Conservation (phyloP, 2,888 invertebrate species). For the Orthonychiurus folsomi region DNA sequence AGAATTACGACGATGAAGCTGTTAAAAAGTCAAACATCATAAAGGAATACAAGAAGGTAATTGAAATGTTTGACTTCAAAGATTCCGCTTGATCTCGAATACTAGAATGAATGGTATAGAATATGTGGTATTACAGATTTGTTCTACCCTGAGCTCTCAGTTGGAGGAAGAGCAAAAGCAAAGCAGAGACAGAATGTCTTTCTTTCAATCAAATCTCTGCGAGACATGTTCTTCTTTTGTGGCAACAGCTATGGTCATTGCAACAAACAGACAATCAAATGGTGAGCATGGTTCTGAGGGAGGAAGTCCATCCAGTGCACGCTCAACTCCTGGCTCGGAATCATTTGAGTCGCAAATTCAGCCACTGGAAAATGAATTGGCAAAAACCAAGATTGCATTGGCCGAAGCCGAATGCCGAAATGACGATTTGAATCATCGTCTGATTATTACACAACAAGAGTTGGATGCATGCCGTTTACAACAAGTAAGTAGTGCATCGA, state of each 20-base stretch:
- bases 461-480: conserved; percentile 25
- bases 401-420: conserved; percentile 88
- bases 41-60: conserved; percentile 76
- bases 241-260: conserved; percentile 32
- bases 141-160: conserved; percentile 51
- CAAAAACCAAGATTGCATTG: conserved; percentile 90
- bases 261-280: conserved; percentile 20
- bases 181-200: conserved; percentile 30
- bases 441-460: conserved; percentile 25
- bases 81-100: too few relatives aligned
- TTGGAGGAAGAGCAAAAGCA: conserved; percentile 35
- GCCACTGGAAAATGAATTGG: conserved; percentile 88
- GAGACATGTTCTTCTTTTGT: conserved; percentile 32
- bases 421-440: conserved; percentile 34
- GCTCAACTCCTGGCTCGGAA: conserved; percentile 8
- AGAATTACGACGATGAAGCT: conserved; percentile 62
- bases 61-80: conserved; percentile 42
- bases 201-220: conserved; percentile 37
- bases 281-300: conserved; percentile 11
- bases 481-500: conserved; percentile 16
- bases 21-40: conserved; percentile 71
- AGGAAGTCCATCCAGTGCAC: conserved; percentile 5
- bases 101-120: not conserved
- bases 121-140: conserved; percentile 44
- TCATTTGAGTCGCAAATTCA: conserved; percentile 49